Conservation (phyloP, 2,797 vertebrate genomes). For the Synanceia verrucosa region DNA sequence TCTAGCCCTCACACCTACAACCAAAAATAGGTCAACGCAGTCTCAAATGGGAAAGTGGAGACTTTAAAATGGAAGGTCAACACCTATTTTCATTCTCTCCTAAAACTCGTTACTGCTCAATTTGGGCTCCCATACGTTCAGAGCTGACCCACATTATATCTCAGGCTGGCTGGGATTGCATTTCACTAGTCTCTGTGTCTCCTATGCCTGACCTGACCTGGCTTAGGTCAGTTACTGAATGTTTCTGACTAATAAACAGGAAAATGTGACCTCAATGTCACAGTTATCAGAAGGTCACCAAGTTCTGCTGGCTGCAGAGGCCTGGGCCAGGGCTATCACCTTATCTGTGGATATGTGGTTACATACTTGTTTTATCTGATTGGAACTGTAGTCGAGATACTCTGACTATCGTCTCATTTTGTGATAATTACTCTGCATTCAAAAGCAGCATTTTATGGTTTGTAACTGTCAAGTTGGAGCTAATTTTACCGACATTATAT, state of each 20-base stretch:
- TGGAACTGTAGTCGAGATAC: not conserved
- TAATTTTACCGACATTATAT: not conserved
- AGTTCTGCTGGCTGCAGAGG: not conserved
- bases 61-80: conserved; percentile 18
- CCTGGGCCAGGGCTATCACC: not conserved
- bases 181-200: conserved; percentile 21
- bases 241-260: conserved; percentile 8
- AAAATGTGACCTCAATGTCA: conserved; percentile 18
- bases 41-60: conserved; percentile 4
- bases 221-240: not conserved
- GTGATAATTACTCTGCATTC: not conserved
- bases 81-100: not conserved
- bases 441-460: not conserved
- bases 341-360: not conserved
- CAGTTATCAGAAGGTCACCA: not conserved
- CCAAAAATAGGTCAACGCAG: conserved; percentile 5
- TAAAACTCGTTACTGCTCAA: conserved; percentile 6
- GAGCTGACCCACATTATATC: conserved; percentile 18
- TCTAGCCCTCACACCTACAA: not conserved
- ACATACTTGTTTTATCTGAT: not conserved
- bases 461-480: not conserved
- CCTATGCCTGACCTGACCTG: not conserved
- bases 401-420: not conserved
- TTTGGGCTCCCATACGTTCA: not conserved
- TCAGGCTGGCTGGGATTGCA: not conserved